Evolutionary conservation across 1,140 invertebrate species (phyloP).

Genomic region (Atopsyche davidsoni): DNA sequence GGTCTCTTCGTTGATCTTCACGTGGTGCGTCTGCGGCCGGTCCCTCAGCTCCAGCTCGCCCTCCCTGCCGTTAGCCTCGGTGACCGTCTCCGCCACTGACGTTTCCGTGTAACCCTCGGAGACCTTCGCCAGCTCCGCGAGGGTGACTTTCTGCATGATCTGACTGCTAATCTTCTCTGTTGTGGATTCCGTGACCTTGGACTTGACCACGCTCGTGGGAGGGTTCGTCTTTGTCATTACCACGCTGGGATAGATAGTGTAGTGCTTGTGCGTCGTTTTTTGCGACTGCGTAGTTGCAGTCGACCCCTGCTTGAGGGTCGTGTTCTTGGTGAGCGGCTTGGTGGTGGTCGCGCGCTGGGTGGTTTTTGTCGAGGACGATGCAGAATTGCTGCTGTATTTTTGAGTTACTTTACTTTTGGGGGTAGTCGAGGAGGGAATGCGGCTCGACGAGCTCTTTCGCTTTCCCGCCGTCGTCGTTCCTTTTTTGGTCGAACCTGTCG

Average conservation of each 20-base stretch:
- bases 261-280: slow-evolving; percentile 42
- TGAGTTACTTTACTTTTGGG: slow-evolving; percentile 33
- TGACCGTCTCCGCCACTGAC: slow-evolving; percentile 36
- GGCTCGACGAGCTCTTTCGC: slow-evolving; percentile 9
- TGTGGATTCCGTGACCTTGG: slow-evolving; percentile 36
- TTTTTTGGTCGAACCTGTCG: slow-evolving; percentile 38
- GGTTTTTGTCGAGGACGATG: slow-evolving; percentile 6
- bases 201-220: slow-evolving; percentile 31
- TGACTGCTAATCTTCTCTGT: slow-evolving; percentile 35
- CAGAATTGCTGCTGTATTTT: slow-evolving; percentile 3
- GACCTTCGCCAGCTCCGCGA: slow-evolving; percentile 36
- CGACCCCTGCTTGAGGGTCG: slow-evolving; percentile 15
- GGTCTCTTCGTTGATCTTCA: slow-evolving; percentile 46
- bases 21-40: slow-evolving; percentile 43
- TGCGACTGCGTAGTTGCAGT: slow-evolving; percentile 34
- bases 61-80: slow-evolving; percentile 41
- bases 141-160: slow-evolving; percentile 20
- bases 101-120: slow-evolving; percentile 34
- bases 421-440: slow-evolving; percentile 30
- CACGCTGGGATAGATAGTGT: slow-evolving; percentile 41
- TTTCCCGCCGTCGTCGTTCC: slow-evolving; percentile 15
- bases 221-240: slow-evolving; percentile 30
- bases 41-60: slow-evolving; percentile 45
- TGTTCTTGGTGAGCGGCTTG: slow-evolving; percentile 23
- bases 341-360: neutral